phyloP scores from a whole-genome alignment of 1,140 invertebrate species.

The Lineus longissimus region DNA sequence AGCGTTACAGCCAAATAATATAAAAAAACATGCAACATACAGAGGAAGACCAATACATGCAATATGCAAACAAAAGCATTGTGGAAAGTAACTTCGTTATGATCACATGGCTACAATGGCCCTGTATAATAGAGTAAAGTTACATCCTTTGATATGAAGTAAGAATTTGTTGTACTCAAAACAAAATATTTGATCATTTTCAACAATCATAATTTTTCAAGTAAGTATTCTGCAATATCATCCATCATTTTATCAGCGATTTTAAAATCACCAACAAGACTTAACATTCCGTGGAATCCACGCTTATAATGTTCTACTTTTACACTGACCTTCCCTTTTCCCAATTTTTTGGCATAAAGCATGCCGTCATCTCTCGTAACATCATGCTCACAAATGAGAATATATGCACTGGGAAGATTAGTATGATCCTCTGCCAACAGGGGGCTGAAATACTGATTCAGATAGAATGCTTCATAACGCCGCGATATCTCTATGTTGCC shows the following conservation, averaged over 20 bases:
- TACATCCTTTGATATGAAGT: too few relatives aligned
- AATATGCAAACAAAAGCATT: too few relatives aligned
- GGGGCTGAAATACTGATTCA: slow-evolving; percentile 33
- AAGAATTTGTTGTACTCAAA: too few relatives aligned
- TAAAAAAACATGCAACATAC: too few relatives aligned
- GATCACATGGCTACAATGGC: too few relatives aligned
- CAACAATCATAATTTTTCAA: not conserved
- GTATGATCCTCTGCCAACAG: slow-evolving; percentile 29
- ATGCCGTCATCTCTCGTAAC: slow-evolving; percentile 37
- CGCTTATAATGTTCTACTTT: slow-evolving; percentile 31
- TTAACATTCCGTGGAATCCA: slow-evolving; percentile 29
- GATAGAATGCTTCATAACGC: slow-evolving; percentile 15
- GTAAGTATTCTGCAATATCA: not conserved
- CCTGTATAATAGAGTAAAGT: too few relatives aligned
- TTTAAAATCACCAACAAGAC: not conserved
- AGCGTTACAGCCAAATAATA: too few relatives aligned
- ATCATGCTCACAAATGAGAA: slow-evolving; percentile 37
- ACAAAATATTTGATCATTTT: too few relatives aligned
- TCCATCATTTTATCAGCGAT: slow-evolving; percentile 2
- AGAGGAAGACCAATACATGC: too few relatives aligned
- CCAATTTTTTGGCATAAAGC: slow-evolving; percentile 30
- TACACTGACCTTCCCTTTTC: slow-evolving; percentile 23
- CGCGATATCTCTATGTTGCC: not conserved
- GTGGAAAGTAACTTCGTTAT: too few relatives aligned
- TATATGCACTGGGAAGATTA: slow-evolving; percentile 29